Conservation (phyloP, 2,888 invertebrate species). For the Thymelicus lineola region DNA sequence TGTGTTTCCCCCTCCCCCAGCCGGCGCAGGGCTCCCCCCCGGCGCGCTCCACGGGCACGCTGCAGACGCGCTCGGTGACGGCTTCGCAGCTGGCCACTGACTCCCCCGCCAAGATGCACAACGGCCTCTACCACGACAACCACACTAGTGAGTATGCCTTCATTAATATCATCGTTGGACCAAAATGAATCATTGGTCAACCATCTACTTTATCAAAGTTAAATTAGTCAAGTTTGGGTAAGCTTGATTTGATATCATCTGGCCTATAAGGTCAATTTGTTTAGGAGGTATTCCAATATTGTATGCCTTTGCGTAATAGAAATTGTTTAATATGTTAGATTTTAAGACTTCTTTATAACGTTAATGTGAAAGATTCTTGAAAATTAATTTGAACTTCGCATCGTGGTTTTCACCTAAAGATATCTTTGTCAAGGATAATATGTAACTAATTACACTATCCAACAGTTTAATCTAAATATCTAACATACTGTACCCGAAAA, state of each 20-base stretch:
- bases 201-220: too few species aligned
- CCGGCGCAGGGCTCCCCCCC: constrained; percentile 79
- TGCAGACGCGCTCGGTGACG: constrained; percentile 96
- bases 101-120: constrained; percentile 94
- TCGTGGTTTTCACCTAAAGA: too few species aligned
- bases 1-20: constrained; percentile 44
- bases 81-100: constrained; percentile 96
- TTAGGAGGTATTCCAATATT: too few species aligned
- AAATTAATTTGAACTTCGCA: too few species aligned
- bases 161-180: not conserved
- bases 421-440: not conserved
- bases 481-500: not conserved
- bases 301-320: too few species aligned
- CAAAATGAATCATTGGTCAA: too few species aligned
- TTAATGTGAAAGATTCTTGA: too few species aligned
- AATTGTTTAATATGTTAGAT: too few species aligned
- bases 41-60: constrained; percentile 91
- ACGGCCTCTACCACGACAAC: constrained; percentile 89
- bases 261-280: too few species aligned
- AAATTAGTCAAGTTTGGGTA: too few species aligned
- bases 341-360: too few species aligned
- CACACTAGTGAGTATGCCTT: constrained; percentile 82
- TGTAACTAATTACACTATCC: not conserved
- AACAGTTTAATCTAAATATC: not conserved
- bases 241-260: too few species aligned